phyloP scores from a whole-genome alignment of 1,140 invertebrate species.

The Micrasema longulum region DNA sequence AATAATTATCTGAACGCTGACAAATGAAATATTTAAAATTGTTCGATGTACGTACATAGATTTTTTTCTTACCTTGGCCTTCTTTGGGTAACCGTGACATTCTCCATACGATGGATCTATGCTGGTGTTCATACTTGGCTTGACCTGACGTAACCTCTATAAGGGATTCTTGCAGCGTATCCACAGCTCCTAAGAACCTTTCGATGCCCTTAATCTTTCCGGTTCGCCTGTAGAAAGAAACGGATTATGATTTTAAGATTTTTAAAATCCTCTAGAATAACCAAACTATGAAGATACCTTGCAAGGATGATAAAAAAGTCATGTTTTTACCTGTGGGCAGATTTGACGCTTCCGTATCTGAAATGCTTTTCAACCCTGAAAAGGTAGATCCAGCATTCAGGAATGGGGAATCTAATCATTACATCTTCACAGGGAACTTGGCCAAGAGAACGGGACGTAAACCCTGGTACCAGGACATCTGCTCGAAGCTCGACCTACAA shows the following conservation, averaged over 20 bases:
- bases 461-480: slow-evolving; percentile 96
- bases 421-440: slow-evolving; percentile 98
- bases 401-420: slow-evolving; percentile 95
- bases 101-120: slow-evolving; percentile 97
- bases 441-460: slow-evolving; percentile 93
- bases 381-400: slow-evolving; percentile 99
- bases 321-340: slow-evolving; percentile 79
- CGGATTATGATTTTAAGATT: too few species aligned
- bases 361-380: slow-evolving; percentile 99
- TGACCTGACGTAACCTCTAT: slow-evolving; percentile 98
- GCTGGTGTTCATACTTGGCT: slow-evolving; percentile 99
- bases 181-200: slow-evolving; percentile 91
- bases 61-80: slow-evolving; percentile 90
- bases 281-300: neutral
- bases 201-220: slow-evolving; percentile 96
- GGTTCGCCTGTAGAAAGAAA: slow-evolving; percentile 71
- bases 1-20: too few species aligned
- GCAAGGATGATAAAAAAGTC: slow-evolving; percentile 9
- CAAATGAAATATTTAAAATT: too few species aligned
- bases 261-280: neutral
- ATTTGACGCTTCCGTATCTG: slow-evolving; percentile 98
- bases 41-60: too few species aligned
- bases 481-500: slow-evolving; percentile 88
- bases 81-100: slow-evolving; percentile 96
- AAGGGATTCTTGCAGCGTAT: slow-evolving; percentile 90